Base-by-base conservation (phyloP, 2,113 vertebrate species). In the Cephalopterus ornatus region DNA sequence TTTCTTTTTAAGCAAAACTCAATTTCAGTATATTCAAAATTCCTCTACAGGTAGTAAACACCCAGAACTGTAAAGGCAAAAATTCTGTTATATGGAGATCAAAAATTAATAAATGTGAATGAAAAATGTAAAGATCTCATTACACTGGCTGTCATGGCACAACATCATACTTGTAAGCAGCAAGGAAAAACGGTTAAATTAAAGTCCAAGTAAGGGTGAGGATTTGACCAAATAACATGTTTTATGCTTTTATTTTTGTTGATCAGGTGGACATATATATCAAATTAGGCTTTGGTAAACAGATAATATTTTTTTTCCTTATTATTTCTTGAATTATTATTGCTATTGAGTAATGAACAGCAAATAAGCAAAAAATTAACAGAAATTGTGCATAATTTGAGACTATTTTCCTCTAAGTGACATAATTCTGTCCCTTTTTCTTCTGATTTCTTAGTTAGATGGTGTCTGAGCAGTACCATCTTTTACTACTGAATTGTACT, bases 81-180 rank as follows among this genome's bases (percentile, higher is more conserved):
- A 12, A 66, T 52, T 58, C 5, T 56, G 35, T 62, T 59, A 78
- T 68, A 52, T 26, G 12, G 2, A 81, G 12, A 4, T 74, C 28
- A 80, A 68, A 77, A 47, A 63, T 37, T 58, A 88, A 62, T 56
- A 62, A 39, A 52, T 4, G 2, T 42, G 5, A 70, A 61, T 11
- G 14, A 55, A 66, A 81, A 65, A 41, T 14, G 8, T 52, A 61
- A 37, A 47, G 4, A 50, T 30, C 33, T 63, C 4, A 39, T 58
- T 71, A 42, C 0, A 0, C 11, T 66, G 27, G 6, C 15, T 70
- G 7, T 47, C 4, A 0, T 28, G 12, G 6, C 2, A 24, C 32
- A 86, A 33, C 13, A 58, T 24, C 5, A 20, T n/a, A 42, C 18
- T 41, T 80, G 17, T 13, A 59, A 27, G 14, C 4, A 46, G 13